Conservation (phyloP, 2,888 invertebrate species). For the Eupithecia vulgata region DNA sequence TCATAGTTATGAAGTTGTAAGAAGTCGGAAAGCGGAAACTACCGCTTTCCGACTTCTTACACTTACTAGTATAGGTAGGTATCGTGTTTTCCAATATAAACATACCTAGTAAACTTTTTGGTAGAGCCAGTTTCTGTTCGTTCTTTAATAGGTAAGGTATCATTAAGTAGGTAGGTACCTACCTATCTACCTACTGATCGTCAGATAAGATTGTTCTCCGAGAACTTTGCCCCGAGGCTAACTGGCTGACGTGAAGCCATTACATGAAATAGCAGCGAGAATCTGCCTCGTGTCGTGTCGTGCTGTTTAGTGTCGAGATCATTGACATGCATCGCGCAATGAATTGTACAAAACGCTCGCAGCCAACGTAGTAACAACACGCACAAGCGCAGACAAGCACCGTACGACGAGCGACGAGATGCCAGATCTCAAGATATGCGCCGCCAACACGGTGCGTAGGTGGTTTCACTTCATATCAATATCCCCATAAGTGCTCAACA, state of each 20-base stretch:
- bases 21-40: not conserved
- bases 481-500: slow-evolving; percentile 23
- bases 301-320: slow-evolving; percentile 52
- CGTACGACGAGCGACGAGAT: slow-evolving; percentile 24
- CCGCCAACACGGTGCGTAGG: slow-evolving; percentile 33
- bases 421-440: slow-evolving; percentile 33
- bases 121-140: not conserved
- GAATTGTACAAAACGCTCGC: slow-evolving; percentile 55
- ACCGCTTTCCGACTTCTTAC: no score
- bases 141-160: not conserved
- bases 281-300: slow-evolving; percentile 34
- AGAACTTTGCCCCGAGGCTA: slow-evolving; percentile 29
- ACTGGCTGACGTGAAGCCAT: slow-evolving; percentile 37
- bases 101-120: not conserved
- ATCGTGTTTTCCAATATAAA: not conserved
- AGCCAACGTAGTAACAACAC: slow-evolving; percentile 52
- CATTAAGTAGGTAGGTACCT: no score
- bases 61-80: no score
- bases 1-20: not conserved
- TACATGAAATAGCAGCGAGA: slow-evolving; percentile 44
- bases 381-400: slow-evolving; percentile 48
- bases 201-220: slow-evolving; percentile 17
- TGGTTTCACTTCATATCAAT: slow-evolving; percentile 36
- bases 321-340: slow-evolving; percentile 58
- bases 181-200: no score